Base-by-base conservation (phyloP, 2,888 invertebrate genomes). In the Pycnomerus fuliginosus region DNA sequence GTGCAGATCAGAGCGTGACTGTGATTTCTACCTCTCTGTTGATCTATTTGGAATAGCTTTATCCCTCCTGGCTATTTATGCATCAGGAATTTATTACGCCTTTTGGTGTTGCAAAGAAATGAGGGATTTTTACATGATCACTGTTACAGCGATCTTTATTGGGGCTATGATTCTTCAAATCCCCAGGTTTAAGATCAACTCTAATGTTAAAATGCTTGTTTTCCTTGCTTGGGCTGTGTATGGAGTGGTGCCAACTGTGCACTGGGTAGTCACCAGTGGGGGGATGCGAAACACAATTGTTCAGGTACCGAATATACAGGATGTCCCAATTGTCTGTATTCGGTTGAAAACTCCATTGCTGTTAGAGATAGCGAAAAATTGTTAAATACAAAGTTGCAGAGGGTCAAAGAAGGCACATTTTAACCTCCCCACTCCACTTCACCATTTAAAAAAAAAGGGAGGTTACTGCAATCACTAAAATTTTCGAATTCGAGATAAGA, bases 31-130 rank as follows among this genome's bases (percentile, higher is more conserved):
- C 75, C 76, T 97, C 25, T 87, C 90, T 58, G 88, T 89, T 65
- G 97, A 97, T 69, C 79, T 97, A 42, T 87, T 95, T 62, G 97
- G 97, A 11, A 95, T 97, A 50, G 91, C 94, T 8, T 76, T 95
- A 34, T 94, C 94, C 20, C 76, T 97, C 53, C 80, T 96, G 34
- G 95, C 94, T 39, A 94, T 96, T 67, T 97, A 96, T 73, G 85
- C 94, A 51, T 93, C 94, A 15, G 96, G 95, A 38, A 90, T 97
- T 53, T 95, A 97, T 73, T 95, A 94, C 70, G 95, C 95, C 7
- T 97, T 95, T 74, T 95, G 94, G 87, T 97, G 96, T 68, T 81
- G 88, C 3, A 4, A 25, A 12, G 25, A 25, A 4, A 4, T 25
- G 11, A 8, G 10, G 58, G 79, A 83, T 44, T 84, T 94, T 69